Evolutionary conservation across 2,797 vertebrate genomes (phyloP), one percentile per base, ranked within the genome.

Genomic region (Propithecus deckenii): DNA sequence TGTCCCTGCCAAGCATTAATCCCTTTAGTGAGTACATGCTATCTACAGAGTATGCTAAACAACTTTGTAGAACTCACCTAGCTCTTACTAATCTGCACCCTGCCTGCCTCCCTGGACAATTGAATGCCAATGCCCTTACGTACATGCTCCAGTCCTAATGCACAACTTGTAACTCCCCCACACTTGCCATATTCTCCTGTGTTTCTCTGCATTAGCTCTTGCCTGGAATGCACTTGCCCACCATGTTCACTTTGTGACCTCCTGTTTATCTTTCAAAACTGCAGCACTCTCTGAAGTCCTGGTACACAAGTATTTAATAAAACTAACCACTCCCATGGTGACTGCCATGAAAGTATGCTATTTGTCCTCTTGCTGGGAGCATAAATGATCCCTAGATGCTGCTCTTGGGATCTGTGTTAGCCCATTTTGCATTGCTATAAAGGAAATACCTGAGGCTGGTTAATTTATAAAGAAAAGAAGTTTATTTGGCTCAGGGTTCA

Each of bases 21-120:
- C 61, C 2, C 1, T 35, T 46, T 2, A 3, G 1, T 22, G 46
- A 35, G 15, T 59, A 12, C 28, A 55, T 0, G 0, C 46, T 23
- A n/a, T 38, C 41, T 74, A 1, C 4, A 59, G 55, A 28, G 9
- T 8, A n/a, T 72, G 23, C 9, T 46, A 75, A n/a, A 59, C 22
- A 7, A 71, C 41, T 59, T 28, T 22, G 25, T 46, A 67, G 79
- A 76, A 35, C 2, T 35, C 23, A 35, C 35, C 2, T 41, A 25
- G 28, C 11, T 74, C 10, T 80, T 6, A 15, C 14, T 52, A 2
- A 9, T 32, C 3, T 25, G 41, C 81, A 63, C 50, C 30, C 28
- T 43, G 7, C 25, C 15, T 86, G 5, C 8, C 1, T 48, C 2
- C 86, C 28, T 72, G 10, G 0, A 7, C 2, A 15, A 28, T 7